Evolutionary conservation across 2,888 invertebrate species (phyloP).

Genomic region (Drosophila suboccidentalis): DNA sequence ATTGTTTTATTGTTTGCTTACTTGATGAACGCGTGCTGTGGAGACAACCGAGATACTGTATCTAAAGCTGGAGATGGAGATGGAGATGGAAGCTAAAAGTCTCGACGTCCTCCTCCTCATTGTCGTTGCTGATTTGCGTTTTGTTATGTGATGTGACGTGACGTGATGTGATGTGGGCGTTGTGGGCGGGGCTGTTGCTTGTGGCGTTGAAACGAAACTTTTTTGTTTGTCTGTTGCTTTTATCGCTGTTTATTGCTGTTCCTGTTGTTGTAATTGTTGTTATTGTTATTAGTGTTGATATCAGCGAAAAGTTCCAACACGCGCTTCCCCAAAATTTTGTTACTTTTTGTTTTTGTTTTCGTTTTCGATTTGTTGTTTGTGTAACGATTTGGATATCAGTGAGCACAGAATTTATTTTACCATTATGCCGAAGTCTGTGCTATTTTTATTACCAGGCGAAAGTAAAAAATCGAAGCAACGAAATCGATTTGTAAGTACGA

Average conservation of each 20-base stretch:
- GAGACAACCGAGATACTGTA: conserved; percentile 23
- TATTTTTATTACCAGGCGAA: conserved; percentile 61
- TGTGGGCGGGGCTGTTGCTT: conserved; percentile 40
- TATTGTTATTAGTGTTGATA: conserved; percentile 59
- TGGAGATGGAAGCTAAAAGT: conserved; percentile 31
- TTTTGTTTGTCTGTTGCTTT: conserved; percentile 65
- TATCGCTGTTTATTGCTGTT: conserved; percentile 44
- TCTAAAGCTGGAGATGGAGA: conserved; percentile 21
- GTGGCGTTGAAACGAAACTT: conserved; percentile 66
- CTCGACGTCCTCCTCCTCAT: conserved; percentile 48
- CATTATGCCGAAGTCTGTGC: conserved; percentile 71
- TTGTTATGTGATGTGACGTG: conserved; percentile 36
- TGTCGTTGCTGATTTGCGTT: conserved; percentile 76
- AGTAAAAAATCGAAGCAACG: conserved; percentile 33
- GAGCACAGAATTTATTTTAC: conserved; percentile 82
- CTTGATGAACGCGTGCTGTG: conserved; percentile 70
- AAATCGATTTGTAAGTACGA: conserved; percentile 72
- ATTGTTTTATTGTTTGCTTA: conserved; percentile 80
- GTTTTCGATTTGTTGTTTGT: conserved; percentile 33
- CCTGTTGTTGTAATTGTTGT: conserved; percentile 33
- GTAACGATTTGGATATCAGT: conserved; percentile 32
- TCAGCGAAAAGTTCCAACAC: conserved; percentile 61
- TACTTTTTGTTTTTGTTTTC: conserved; percentile 38
- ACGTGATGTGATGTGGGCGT: conserved; percentile 15
- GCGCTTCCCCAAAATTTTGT: conserved; percentile 54